Base-by-base conservation (phyloP, 2,797 vertebrate species). In the Potorous gilbertii region DNA sequence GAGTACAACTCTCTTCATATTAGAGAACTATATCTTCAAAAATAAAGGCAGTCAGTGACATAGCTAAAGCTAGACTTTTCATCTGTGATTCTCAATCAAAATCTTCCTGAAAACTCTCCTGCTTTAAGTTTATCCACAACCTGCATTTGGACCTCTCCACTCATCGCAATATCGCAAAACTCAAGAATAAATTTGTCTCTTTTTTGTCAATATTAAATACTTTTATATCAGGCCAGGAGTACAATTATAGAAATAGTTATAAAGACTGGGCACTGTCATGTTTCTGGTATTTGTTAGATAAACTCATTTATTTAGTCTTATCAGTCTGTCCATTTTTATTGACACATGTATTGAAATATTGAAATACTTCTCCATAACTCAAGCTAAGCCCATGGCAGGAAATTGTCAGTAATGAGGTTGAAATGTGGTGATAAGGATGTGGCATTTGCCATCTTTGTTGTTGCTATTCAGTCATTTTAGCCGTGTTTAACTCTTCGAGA, bases 401-500 rank as follows among this genome's bases (percentile, higher is more conserved):
- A 40, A 74, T 74, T 40, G n/a, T 24, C 5, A 40, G 18, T 74
- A 74, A 74, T 13, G n/a, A 24, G 18, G 11, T 18, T 74, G n/a
- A 74, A 74, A 74, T 40, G 40, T 40, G n/a, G 6, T 74, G 66
- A 40, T 24, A 24, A 74, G 18, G 18, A 74, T 40, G 16, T 40
- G 66, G 0, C 66, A 40, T 74, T 40, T 74, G 18, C 6, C n/a
- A 40, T 9, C 34, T 18, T n/a, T 11, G 28, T 29, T 59, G 28
- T 59, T 66, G 62, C 18, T 66, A 13, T 66, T 18, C 34, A 66
- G 14, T n/a, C 62, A 66, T 66, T 66, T n/a, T 59, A 31, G 28
- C 12, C 0, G 0, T n/a, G 14, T n/a, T 18, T 2, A 1, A 66
- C 5, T 66, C 14, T 66, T n/a, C 0, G 1, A 66, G 62, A 66